These are phyloP conservation scores for Takifugu flavidus DNA, from an alignment of 2,113 vertebrate genomes.

Conservation along the genomic window DNA sequence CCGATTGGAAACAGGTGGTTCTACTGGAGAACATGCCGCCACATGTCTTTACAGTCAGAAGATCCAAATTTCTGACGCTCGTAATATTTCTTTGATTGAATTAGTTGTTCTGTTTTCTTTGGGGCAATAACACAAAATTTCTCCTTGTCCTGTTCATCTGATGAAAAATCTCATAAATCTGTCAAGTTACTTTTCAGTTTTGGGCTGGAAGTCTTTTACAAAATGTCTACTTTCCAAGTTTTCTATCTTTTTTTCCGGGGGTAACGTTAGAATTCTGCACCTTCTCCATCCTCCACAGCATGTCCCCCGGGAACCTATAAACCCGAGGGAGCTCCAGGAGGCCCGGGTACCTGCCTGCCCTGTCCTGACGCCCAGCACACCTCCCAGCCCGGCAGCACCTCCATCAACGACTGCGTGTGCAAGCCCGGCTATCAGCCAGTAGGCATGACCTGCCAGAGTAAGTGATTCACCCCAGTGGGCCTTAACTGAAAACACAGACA, in stretches of 20 bases:
- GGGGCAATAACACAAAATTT: background rate
- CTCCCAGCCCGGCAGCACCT: conserved; percentile 88
- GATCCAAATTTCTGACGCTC: background rate
- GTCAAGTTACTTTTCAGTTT: conserved; percentile 9
- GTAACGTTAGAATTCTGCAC: background rate
- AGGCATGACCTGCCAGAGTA: conserved; percentile 85
- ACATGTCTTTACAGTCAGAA: background rate
- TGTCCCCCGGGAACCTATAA: conserved; percentile 94
- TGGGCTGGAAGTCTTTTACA: background rate
- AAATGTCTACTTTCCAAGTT: too few species aligned
- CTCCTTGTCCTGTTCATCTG: conserved; percentile 23
- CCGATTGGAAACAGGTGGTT: conserved; percentile 36
- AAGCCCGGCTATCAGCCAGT: conserved; percentile 79
- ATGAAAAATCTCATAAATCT: conserved; percentile 40
- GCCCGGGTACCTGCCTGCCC: conserved; percentile 80
- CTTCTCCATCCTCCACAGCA: conserved; percentile 64
- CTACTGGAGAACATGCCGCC: conserved; percentile 29
- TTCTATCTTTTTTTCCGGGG: background rate
- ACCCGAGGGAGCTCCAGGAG: conserved; percentile 86
- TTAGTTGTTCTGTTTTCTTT: too few species aligned
- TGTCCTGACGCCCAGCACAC: conserved; percentile 87
- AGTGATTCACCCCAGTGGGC: conserved; percentile 4
- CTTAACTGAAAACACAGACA: background rate
- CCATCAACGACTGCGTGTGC: conserved; percentile 84
- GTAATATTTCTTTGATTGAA: conserved; percentile 9